These are phyloP conservation scores for Antheraea yamamai DNA, from an alignment of 2,888 invertebrate species.

Conservation along the genomic window DNA sequence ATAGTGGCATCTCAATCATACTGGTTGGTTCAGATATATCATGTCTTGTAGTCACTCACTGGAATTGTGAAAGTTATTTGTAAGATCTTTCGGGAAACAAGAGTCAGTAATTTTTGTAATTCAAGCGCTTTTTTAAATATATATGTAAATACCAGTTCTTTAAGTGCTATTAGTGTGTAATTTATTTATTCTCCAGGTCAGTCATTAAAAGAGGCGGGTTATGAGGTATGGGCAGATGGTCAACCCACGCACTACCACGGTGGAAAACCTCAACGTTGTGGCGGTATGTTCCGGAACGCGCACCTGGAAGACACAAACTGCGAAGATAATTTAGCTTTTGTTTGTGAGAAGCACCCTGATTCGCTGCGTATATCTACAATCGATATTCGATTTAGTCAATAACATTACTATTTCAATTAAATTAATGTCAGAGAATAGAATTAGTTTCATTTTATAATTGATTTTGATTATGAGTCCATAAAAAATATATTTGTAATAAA, in stretches of 20 bases:
- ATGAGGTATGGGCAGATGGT: constrained; percentile 19
- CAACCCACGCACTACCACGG: constrained; percentile 24
- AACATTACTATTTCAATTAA: background rate
- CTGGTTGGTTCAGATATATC: no score
- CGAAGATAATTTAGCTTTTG: constrained; percentile 18
- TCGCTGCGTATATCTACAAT: constrained; percentile 12
- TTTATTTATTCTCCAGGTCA: constrained; percentile 11
- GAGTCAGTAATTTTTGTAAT: no score
- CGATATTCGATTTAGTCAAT: background rate
- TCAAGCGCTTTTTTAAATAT: no score
- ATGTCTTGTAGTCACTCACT: no score
- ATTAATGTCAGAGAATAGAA: background rate
- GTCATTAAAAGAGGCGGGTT: constrained; percentile 27
- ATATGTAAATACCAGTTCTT: no score
- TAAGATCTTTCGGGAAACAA: no score
- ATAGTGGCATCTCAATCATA: no score
- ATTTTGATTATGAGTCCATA: background rate
- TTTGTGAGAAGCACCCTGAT: constrained; percentile 28
- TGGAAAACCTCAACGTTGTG: constrained; percentile 22
- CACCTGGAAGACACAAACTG: constrained; percentile 26
- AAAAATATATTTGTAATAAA: no score
- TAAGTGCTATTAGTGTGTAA: no score
- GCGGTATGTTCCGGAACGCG: constrained; percentile 22
- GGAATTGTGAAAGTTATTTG: no score
- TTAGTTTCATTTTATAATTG: background rate